Base-by-base conservation (phyloP, 2,113 vertebrate genomes). In the Phainopepla nitens region DNA sequence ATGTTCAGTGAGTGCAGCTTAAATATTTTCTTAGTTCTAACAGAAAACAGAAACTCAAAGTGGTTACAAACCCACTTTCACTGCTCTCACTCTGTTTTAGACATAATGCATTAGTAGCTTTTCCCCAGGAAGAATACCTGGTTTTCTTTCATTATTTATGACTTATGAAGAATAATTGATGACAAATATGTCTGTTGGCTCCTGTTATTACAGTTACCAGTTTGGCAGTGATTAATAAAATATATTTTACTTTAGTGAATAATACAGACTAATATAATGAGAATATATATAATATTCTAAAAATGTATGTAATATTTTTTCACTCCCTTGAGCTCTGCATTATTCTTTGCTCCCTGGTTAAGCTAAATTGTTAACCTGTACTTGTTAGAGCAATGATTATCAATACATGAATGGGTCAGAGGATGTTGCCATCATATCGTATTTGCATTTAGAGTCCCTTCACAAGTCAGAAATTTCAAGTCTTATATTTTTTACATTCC, bases 11-110 rank as follows among this genome's bases (percentile, higher is more conserved):
- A 93, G 42, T 62, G 29, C 39, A 80, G 54, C 20, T 85, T 89
- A 94, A 93, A 85, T 85, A 79, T 85, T 96, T 95, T 91, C 66
- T 79, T 88, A 61, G 24, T 56, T 44, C 42, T 54, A 88, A 82
- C 4, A 76, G 51, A 62, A 87, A 91, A 64, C 24, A 69, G 58
- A 60, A 87, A 33, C 35, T 70, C 36, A 24, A 39, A 76, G 47
- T 17, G 23, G 19, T 45, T 54, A 41, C 20, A 83, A 87, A 85
- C 8, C 31, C 54, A 39, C 39, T 47, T 85, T 29, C 14, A 17
- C 18, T 64, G 15, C 27, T 89, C 15, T 21, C 14, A 3, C 31
- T 66, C 36, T 62, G 20, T 25, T 87, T 87, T 47, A 62, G 39
- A n/a, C 42, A 45, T 39, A 60, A 65, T 7, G 2, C 21, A 47